Evolutionary conservation across 2,888 invertebrate genomes (phyloP).

Genomic region (Heterodera filipjevi): DNA sequence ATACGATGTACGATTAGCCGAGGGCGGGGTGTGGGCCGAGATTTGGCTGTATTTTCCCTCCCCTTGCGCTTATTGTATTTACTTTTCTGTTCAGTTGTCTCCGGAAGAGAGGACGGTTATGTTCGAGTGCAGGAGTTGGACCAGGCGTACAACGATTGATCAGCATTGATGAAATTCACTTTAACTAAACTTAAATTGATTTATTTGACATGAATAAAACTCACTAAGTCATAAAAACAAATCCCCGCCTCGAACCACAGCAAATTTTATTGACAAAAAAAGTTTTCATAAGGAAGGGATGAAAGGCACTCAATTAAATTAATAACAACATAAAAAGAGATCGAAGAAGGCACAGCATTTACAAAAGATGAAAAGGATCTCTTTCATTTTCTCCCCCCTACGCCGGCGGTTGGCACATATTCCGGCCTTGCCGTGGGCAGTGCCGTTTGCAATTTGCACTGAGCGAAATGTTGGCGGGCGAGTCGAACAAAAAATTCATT

Average conservation of each 20-base stretch:
- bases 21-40: too few species aligned
- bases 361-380: not conserved
- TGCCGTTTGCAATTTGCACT: constrained; percentile 43
- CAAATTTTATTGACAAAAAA: too few species aligned
- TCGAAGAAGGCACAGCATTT: not conserved
- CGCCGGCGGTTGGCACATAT: not conserved
- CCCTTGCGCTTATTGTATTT: too few species aligned
- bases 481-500: constrained; percentile 52
- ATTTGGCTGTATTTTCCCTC: too few species aligned
- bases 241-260: too few species aligned
- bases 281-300: too few species aligned
- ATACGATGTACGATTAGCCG: too few species aligned
- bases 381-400: not conserved
- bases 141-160: constrained; percentile 73
- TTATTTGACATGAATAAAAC: too few species aligned
- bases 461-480: constrained; percentile 48
- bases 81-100: constrained; percentile 73
- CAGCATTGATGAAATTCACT: too few species aligned
- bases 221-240: too few species aligned
- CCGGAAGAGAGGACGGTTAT: constrained; percentile 98
- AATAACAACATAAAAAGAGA: not conserved
- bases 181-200: too few species aligned
- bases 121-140: constrained; percentile 94
- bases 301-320: not conserved
- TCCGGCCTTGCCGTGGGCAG: constrained; percentile 47